Conservation (phyloP, 2,113 vertebrate species). For the Dipodomys ordii region DNA sequence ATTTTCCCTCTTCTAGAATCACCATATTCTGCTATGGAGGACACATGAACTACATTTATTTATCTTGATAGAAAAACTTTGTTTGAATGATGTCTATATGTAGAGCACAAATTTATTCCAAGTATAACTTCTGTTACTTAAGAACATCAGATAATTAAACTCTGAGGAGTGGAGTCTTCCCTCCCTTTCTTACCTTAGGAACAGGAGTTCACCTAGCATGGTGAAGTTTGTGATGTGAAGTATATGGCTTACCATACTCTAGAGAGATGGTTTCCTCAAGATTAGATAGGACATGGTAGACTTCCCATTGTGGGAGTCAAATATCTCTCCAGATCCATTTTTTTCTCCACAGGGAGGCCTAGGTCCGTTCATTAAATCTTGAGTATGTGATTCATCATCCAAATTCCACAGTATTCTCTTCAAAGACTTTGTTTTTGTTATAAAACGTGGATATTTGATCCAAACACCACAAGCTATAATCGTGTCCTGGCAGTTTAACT, state of each 20-base stretch:
- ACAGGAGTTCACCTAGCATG: neutral
- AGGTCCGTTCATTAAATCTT: neutral
- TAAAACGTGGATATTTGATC: neutral
- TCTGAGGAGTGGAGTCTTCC: neutral
- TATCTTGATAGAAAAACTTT: neutral
- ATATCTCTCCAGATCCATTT: neutral
- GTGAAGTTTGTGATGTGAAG: neutral
- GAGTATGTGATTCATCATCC: neutral
- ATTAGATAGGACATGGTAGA: neutral
- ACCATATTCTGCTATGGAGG: neutral
- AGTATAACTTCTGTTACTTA: neutral
- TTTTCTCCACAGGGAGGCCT: neutral
- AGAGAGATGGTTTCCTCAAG: neutral
- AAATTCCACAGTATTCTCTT: conserved; percentile 3
- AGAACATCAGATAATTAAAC: neutral
- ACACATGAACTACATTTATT: neutral
- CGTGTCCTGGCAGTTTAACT: neutral
- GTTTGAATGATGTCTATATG: neutral
- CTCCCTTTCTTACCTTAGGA: neutral
- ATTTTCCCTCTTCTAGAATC: neutral
- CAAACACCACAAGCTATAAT: neutral
- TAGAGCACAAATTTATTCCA: conserved; percentile 39
- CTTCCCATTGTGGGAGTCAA: neutral
- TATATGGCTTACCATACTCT: neutral
- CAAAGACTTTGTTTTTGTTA: neutral